phyloP scores from a whole-genome alignment of 2,797 vertebrate genomes.

The Pseudomugil gertrudae region DNA sequence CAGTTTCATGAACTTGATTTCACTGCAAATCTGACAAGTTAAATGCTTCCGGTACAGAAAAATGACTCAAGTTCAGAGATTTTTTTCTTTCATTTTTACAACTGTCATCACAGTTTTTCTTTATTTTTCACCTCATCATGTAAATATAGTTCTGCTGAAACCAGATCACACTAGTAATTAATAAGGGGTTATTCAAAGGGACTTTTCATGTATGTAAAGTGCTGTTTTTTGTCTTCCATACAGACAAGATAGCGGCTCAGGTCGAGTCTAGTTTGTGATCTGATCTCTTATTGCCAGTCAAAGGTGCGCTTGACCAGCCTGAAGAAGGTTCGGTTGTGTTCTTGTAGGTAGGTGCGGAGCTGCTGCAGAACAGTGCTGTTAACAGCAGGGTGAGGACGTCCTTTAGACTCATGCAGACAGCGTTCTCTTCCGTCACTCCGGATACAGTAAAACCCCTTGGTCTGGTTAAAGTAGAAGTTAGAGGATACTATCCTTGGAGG shows the following conservation, averaged over 20 bases:
- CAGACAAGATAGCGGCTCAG: slow-evolving; percentile 43
- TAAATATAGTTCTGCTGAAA: slow-evolving; percentile 68
- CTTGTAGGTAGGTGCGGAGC: slow-evolving; percentile 89
- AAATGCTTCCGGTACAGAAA: slow-evolving; percentile 72
- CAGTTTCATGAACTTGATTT: slow-evolving; percentile 73
- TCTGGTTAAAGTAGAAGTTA: slow-evolving; percentile 98
- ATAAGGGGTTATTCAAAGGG: slow-evolving; percentile 52
- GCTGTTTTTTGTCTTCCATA: slow-evolving; percentile 52
- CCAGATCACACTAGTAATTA: slow-evolving; percentile 63
- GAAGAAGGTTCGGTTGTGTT: slow-evolving; percentile 93
- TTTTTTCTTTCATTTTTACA: slow-evolving; percentile 61
- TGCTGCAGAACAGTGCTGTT: slow-evolving; percentile 90
- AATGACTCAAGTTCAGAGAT: slow-evolving; percentile 67
- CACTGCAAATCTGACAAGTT: slow-evolving; percentile 67
- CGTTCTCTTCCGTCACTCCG: slow-evolving; percentile 91
- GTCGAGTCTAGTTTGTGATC: slow-evolving; percentile 26
- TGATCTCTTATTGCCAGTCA: slow-evolving; percentile 86
- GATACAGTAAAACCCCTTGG: slow-evolving; percentile 95
- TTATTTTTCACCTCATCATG: slow-evolving; percentile 43
- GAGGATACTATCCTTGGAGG: slow-evolving; percentile 89
- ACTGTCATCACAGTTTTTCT: slow-evolving; percentile 64
- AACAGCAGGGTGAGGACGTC: slow-evolving; percentile 90
- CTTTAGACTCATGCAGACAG: slow-evolving; percentile 94
- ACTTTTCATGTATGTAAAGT: slow-evolving; percentile 67
- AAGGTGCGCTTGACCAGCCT: slow-evolving; percentile 92